A percentile compares a stretch with the other conserved stretches of the same genome.
Evolutionary conservation across 2,888 invertebrate genomes (phyloP).

Genomic region (Arge pagana): DNA sequence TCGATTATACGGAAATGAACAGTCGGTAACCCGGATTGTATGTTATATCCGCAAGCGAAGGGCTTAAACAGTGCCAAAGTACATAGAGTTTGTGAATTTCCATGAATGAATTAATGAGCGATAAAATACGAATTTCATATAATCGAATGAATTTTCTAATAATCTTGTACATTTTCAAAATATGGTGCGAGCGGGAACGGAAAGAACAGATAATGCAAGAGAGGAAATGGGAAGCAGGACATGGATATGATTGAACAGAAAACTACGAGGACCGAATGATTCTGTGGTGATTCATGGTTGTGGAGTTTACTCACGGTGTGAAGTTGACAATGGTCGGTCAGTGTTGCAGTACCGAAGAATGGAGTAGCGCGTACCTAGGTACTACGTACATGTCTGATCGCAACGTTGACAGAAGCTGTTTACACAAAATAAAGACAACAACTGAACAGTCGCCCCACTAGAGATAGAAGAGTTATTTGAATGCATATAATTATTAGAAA

Average conservation of each 20-base stretch:
- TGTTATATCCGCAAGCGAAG: too few relatives aligned
- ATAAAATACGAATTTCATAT: too few relatives aligned
- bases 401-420: constrained; percentile 57
- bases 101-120: too few relatives aligned
- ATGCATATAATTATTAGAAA: constrained; percentile 1
- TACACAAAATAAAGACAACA: constrained; percentile 58
- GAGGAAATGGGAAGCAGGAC: neutral
- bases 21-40: too few relatives aligned
- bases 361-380: constrained; percentile 56
- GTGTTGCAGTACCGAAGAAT: constrained; percentile 54
- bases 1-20: too few relatives aligned
- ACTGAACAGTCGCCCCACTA: constrained; percentile 56
- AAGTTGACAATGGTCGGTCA: constrained; percentile 54
- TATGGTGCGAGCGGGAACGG: too few relatives aligned
- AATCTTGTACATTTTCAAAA: too few relatives aligned
- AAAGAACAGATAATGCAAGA: too few relatives aligned
- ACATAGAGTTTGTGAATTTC: too few relatives aligned
- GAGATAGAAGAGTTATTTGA: constrained; percentile 23
- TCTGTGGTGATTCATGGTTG: constrained; percentile 44
- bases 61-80: too few relatives aligned
- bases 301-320: constrained; percentile 56
- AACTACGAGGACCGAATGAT: constrained; percentile 31
- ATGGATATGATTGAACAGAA: constrained; percentile 19
- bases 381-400: constrained; percentile 57
- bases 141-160: too few relatives aligned